Base-by-base conservation (phyloP, 2,113 vertebrate genomes). In the Rhea americana region DNA sequence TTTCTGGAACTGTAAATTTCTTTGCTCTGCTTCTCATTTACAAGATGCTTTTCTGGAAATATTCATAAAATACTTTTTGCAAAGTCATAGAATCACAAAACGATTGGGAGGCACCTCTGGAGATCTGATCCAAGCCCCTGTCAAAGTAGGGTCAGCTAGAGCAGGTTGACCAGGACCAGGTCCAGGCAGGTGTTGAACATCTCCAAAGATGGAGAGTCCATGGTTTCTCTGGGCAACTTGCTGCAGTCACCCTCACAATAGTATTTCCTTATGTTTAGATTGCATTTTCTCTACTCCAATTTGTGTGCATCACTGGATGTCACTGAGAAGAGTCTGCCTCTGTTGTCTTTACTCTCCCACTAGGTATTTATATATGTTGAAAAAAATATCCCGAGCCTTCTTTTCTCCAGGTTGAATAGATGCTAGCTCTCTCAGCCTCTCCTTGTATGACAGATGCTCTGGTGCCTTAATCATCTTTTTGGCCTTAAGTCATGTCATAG, bases 131-230 rank as follows among this genome's bases (percentile, higher is more conserved):
- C 55, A 67, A 45, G 73, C 17, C 14, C 28, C 47, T 84, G 12
- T 48, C 35, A 62, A 76, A 48, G 5, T 11, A 79, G 17, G 9
- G 4, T 79, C 43, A 92, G 10, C 4, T 53, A 18, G 11, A 59
- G 13, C 16, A 1, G 0, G 1, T 13, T 79, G 26, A 56, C 19
- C 32, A 65, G 20, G 72, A 39, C 3, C 67, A 4, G 39, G 10
- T 41, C 20, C 41, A 47, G 8, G 11, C 43, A 15, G 3, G 25
- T 71, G 81, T 77, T 77, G 12, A 55, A 3, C 71, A 45, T n/a
- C 8, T 56, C 32, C 41, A 45, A 48, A 16, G 6, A 43, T 7
- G 5, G 4, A 58, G 25, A 83, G 5, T 37, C 12, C 9, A 48
- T 4, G 58, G 9, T 15, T 67, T 59, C 37, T 67, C 11, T 53